Evolutionary conservation across 37 sponge, comb jelly and placozoan genomes (phyloP).

Genomic region (Dysidea cf. avara): DNA sequence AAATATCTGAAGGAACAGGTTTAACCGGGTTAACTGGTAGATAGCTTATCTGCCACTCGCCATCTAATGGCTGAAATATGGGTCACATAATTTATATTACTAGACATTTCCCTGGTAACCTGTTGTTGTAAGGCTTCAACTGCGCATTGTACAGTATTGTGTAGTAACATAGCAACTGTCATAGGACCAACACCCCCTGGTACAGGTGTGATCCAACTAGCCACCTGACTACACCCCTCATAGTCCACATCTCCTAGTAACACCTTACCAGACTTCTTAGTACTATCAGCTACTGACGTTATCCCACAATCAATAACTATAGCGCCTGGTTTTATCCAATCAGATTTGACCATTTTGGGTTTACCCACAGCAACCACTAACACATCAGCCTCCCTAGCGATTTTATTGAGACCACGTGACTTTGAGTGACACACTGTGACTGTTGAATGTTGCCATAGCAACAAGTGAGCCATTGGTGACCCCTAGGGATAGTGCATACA

Average conservation of each 20-base stretch:
- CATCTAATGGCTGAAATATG: not conserved
- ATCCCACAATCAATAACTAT: slow-evolving; percentile 98
- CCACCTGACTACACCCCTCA: slow-evolving; percentile 57
- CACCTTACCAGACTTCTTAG: slow-evolving; percentile 78
- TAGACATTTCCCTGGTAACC: not conserved
- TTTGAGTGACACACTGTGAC: slow-evolving; percentile 91
- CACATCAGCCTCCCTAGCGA: slow-evolving; percentile 79
- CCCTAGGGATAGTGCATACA: slow-evolving; percentile 71
- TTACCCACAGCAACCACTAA: slow-evolving; percentile 86
- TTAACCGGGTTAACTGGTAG: slow-evolving; percentile 62
- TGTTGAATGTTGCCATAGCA: slow-evolving; percentile 73
- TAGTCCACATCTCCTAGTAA: slow-evolving; percentile 96
- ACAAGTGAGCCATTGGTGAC: slow-evolving; percentile 80
- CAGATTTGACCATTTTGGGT: slow-evolving; percentile 78
- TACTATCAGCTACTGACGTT: slow-evolving; percentile 81
- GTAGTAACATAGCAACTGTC: slow-evolving; percentile 99
- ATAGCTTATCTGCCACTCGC: slow-evolving; percentile 69
- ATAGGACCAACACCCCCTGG: slow-evolving; percentile 99
- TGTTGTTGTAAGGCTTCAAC: slow-evolving; percentile 19
- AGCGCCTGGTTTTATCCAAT: slow-evolving; percentile 94
- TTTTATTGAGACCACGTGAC: slow-evolving; percentile 55
- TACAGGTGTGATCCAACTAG: slow-evolving; percentile 94
- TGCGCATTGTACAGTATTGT: slow-evolving; percentile 80
- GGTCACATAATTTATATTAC: not conserved
- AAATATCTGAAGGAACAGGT: slow-evolving; percentile 93